Evolutionary conservation across 2,113 vertebrate species (phyloP), one percentile per base, ranked within the genome.

Genomic region (Neofelis nebulosa): DNA sequence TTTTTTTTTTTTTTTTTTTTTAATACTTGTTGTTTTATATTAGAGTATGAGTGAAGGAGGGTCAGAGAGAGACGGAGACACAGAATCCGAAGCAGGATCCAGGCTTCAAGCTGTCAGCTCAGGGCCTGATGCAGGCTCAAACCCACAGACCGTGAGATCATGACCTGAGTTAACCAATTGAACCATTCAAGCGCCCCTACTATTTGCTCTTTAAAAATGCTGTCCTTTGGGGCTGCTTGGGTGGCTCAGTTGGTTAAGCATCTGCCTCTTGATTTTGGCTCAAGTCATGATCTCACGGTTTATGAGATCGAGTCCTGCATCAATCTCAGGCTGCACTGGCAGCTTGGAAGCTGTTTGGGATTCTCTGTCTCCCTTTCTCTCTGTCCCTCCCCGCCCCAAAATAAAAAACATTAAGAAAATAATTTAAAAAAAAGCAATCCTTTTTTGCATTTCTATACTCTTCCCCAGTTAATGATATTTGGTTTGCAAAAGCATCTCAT

Each of bases 121-220:
- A 19, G n/a, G 36, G 15, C n/a, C 69, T 0, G 9, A 71, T 12
- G 19, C 4, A 7, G 19, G 10, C n/a, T 71, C 9, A 0, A 38
- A 23, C n/a, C 33, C n/a, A 71, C n/a, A 18, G 33, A n/a, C 69
- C 18, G 4, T 12, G 10, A 61, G n/a, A 38, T 38, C n/a, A 38
- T 21, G 69, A 71, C n/a, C 69, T 23, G 69, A 73, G n/a, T 73
- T 38, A 73, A 73, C 36, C 8, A 0, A 38, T 36, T 25, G 21
- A 73, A 10, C 19, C 69, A 71, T n/a, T n/a, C 19, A 71, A n/a
- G 10, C 36, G 0, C 18, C 18, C 55, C 55, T 57, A 57, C 19
- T 57, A 57, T 57, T 57, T 21, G 57, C 57, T 61, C 57, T 61
- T 61, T 61, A 23, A 61, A 57, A 61, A 21, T 61, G 57, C 57